Base-by-base conservation (phyloP, 2,113 vertebrate species). In the Platycercus adscitus region DNA sequence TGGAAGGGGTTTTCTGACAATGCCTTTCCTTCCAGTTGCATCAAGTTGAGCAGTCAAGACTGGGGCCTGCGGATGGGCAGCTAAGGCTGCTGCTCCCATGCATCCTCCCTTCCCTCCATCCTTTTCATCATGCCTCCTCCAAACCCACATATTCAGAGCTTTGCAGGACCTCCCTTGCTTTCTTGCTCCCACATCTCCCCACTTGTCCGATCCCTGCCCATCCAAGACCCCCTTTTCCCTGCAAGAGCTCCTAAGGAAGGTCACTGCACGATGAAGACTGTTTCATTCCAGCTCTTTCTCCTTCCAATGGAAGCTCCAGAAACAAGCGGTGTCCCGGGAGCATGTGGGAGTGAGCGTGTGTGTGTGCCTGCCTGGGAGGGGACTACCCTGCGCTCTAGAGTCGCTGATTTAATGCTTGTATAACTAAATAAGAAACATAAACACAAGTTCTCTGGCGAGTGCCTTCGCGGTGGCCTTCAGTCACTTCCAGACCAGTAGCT, bases 401-500 rank as follows among this genome's bases (percentile, higher is more conserved):
- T 71, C 3, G 4, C 94, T 96, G 95, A 96, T 96, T 96, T 96
- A 95, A 83, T 95, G 86, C 91, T 96, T 93, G 93, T 93, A n/a
- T 50, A 90, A 93, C 89, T 92, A 85, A 96, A 96, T 89, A 90
- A 88, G 94, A 96, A 96, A 95, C 86, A 93, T 23, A 97, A 97
- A 96, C 95, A 96, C 16, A 13, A 69, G 82, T 53, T 96, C 46
- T 95, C 77, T 72, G 73, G 94, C 1, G 12, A 86, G 60, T 41
- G 93, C 76, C 86, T 95, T 69, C 41, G 86, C 20, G 11, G 93
- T 71, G 68, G 95, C 84, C 93, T 72, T 75, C 84, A 2, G 26
- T 85, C 0, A 8, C 70, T 96, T 97, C 95, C 95, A 96, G 93
- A 89, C 73, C 95, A 96, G 96, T 96, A 97, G 97, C 96, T 97